These are phyloP conservation scores for Polydrusus pterygomalis DNA, from an alignment of 2,888 invertebrate species.

Conservation along the genomic window DNA sequence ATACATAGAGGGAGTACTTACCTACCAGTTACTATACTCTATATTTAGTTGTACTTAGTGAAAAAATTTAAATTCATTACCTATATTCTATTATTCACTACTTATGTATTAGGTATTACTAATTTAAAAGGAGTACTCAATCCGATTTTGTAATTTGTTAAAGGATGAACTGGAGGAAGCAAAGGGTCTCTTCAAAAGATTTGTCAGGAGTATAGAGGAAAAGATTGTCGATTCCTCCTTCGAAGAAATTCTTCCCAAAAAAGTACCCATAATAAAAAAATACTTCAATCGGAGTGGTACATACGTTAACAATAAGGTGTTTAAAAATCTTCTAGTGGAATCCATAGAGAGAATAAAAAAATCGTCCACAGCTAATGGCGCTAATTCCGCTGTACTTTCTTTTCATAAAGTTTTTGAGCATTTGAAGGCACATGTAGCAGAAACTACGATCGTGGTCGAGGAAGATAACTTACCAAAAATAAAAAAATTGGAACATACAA, in stretches of 20 bases:
- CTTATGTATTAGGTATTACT: too few relatives aligned
- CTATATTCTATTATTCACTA: too few relatives aligned
- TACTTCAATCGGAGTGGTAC: slow-evolving; percentile 57
- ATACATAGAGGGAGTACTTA: too few relatives aligned
- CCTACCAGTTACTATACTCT: too few relatives aligned
- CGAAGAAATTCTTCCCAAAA: slow-evolving; percentile 55
- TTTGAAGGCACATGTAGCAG: slow-evolving; percentile 55
- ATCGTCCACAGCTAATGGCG: slow-evolving; percentile 55
- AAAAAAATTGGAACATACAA: slow-evolving; percentile 73
- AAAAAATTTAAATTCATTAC: too few relatives aligned
- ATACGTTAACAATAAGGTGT: slow-evolving; percentile 51
- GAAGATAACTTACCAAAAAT: slow-evolving; percentile 57
- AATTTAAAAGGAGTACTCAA: not conserved
- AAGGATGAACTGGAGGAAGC: slow-evolving; percentile 29
- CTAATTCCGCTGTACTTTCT: slow-evolving; percentile 54
- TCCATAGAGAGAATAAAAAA: slow-evolving; percentile 53
- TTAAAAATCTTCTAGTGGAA: slow-evolving; percentile 55
- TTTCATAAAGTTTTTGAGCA: slow-evolving; percentile 62
- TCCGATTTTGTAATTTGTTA: not conserved
- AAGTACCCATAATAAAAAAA: slow-evolving; percentile 56
- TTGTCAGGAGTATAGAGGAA: slow-evolving; percentile 55
- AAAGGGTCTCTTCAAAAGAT: slow-evolving; percentile 49
- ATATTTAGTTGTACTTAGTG: too few relatives aligned
- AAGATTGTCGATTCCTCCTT: slow-evolving; percentile 53
- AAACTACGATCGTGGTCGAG: slow-evolving; percentile 57